Evolutionary conservation across 2,113 vertebrate species (phyloP), one percentile per base, ranked within the genome.

Genomic region (Pelusios castaneus): DNA sequence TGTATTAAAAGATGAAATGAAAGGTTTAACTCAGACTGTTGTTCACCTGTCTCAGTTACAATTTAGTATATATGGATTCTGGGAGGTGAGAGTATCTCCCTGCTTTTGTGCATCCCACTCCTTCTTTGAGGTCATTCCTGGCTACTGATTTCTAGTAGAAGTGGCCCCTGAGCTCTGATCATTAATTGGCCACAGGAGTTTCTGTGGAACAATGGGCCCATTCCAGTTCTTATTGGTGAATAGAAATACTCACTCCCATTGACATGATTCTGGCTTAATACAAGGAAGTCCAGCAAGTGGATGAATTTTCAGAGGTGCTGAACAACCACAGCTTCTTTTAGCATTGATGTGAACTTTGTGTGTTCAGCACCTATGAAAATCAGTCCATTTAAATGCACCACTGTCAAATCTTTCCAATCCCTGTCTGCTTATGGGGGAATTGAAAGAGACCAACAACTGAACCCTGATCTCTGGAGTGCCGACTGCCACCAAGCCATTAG

Each of bases 381-480:
- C 43, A 88, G 92, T 92, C 93, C 89, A 77, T 92, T 95, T 63
- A 1, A 78, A 77, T 93, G 70, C 45, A 51, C 75, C 89, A 80
- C 94, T 95, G 87, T 89, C 75, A 25, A 24, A 3, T 78, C 92
- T 96, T 97, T 97, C 97, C 93, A 95, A 84, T 70, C n/a, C 58
- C 31, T 67, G 80, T 91, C 90, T 94, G 77, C 38, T 92, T 91
- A 93, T 96, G 90, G 94, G 45, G 73, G 73, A 94, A 96, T 94
- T 94, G 95, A 96, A 97, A 86, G 87, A 96, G 90, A 90, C 96
- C 92, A 95, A 94, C 92, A 96, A 81, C 90, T 9, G 0, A 96
- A 94, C 84, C 90, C 58, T 76, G 63, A 92, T 92, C 80, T 91
- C 82, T 3, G 3, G 80, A 91, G 89, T 86, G 73, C 11, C 89